phyloP scores from a whole-genome alignment of 2,797 vertebrate species.

The Eulemur mongoz region DNA sequence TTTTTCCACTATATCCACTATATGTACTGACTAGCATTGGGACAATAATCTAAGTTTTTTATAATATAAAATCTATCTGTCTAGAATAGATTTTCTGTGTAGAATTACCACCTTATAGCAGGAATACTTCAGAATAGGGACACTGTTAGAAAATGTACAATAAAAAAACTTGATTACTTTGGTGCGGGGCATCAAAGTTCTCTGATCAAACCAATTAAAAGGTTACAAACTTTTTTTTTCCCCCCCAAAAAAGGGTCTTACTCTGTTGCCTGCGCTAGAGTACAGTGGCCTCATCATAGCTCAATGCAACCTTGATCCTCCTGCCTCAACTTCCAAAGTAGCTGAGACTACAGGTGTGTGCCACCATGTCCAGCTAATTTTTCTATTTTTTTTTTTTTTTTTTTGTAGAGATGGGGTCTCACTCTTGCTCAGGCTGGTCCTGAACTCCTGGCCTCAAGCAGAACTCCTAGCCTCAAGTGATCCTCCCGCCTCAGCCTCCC shows the following conservation, averaged over 20 bases:
- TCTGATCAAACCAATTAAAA: not conserved
- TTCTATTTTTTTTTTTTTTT: not conserved
- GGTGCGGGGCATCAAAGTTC: not conserved
- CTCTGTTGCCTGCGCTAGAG: too few species aligned
- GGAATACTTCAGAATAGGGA: not conserved
- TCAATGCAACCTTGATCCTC: not conserved
- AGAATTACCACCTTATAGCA: not conserved
- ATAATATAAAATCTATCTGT: not conserved
- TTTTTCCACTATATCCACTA: not conserved
- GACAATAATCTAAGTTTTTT: not conserved
- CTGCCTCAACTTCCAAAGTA: not conserved
- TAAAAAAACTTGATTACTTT: not conserved
- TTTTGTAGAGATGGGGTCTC: not conserved
- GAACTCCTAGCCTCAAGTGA: not conserved
- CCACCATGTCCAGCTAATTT: not conserved
- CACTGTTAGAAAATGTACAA: not conserved
- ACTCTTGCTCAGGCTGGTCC: not conserved
- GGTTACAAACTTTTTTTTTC: not conserved
- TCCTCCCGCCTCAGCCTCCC: not conserved
- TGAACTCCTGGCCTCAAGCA: not conserved
- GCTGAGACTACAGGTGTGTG: not conserved
- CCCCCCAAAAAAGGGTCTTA: too few species aligned
- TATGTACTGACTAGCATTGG: not conserved
- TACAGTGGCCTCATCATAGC: too few species aligned
- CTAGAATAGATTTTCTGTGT: not conserved